A percentile compares a stretch with the other conserved stretches of the same genome.
Evolutionary conservation across 2,113 vertebrate genomes (phyloP).

Genomic region (Ranitomeya imitator): DNA sequence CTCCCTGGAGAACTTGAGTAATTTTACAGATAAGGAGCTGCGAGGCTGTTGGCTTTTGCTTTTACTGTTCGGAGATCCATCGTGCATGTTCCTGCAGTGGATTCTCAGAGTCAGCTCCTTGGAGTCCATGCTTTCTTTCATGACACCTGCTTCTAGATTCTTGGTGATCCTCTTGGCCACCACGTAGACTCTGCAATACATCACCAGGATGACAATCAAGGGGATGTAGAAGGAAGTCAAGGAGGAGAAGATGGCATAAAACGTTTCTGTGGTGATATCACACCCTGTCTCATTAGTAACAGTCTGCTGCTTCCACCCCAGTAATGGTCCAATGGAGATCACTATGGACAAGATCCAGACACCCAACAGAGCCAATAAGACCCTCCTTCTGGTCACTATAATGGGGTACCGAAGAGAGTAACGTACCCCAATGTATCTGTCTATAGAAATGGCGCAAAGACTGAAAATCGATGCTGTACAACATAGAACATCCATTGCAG

Average conservation of each 20-base stretch:
- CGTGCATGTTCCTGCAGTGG: conserved; percentile 87
- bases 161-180: conserved; percentile 95
- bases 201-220: conserved; percentile 87
- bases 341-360: conserved; percentile 92
- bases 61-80: conserved; percentile 77
- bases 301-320: conserved; percentile 94
- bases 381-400: conserved; percentile 89
- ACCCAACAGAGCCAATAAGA: conserved; percentile 85
- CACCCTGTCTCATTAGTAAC: conserved; percentile 86
- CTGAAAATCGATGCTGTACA: conserved; percentile 97
- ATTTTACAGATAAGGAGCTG: conserved; percentile 88
- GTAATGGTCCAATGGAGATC: conserved; percentile 94
- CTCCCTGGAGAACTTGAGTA: conserved; percentile 93
- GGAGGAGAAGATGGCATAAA: conserved; percentile 95
- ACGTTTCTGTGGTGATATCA: conserved; percentile 90
- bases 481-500: conserved; percentile 93
- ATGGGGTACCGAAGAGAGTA: conserved; percentile 91
- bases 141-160: conserved; percentile 93
- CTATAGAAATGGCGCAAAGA: conserved; percentile 95
- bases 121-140: conserved; percentile 92
- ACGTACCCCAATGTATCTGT: conserved; percentile 93
- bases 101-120: conserved; percentile 92
- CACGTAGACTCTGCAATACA: conserved; percentile 94
- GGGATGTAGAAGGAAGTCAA: conserved; percentile 98
- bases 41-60: conserved; percentile 81